Evolutionary conservation across 2,888 invertebrate species (phyloP), one percentile per base, ranked within the genome.

Genomic region (Tipula lateralis): DNA sequence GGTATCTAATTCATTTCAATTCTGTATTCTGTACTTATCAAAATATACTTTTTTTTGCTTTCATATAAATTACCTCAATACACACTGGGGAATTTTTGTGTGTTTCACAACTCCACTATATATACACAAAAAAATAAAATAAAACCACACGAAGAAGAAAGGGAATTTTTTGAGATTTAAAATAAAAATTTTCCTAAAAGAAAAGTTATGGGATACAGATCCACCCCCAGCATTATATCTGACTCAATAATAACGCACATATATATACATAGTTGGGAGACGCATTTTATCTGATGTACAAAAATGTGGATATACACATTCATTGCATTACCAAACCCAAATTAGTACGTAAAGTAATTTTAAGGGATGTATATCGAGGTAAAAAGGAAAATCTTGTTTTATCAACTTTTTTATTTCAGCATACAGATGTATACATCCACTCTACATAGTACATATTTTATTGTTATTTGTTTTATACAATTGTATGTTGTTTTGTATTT

Each of bases 371-470:
- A 66, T 24, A 50, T 50, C 44, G 44, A 50, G 44, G 44, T 50
- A 50, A 50, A 50, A 50, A 50, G 44, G 44, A 50, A 50, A 50
- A 66, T 66, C 66, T 66, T 66, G 66, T 66, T 66, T 66, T 66
- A 16, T 24, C 24, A 66, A 66, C 24, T 66, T 66, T 66, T 66
- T 66, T 66, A 24, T 66, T n/a, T n/a, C n/a, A n/a, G n/a, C n/a
- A n/a, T n/a, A n/a, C n/a, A n/a, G n/a, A n/a, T n/a, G n/a, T n/a
- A n/a, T n/a, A n/a, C n/a, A n/a, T n/a, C n/a, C n/a, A n/a, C n/a
- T n/a, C n/a, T n/a, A n/a, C n/a, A n/a, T n/a, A n/a, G n/a, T n/a
- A n/a, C n/a, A n/a, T n/a, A n/a, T 19, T 66, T 66, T 66, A 66
- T 24, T 66, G 66, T 66, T 50, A 50, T 50, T 50, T 50, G 44